phyloP scores from a whole-genome alignment of 1,140 invertebrate species.

The Hyles euphorbiae region DNA sequence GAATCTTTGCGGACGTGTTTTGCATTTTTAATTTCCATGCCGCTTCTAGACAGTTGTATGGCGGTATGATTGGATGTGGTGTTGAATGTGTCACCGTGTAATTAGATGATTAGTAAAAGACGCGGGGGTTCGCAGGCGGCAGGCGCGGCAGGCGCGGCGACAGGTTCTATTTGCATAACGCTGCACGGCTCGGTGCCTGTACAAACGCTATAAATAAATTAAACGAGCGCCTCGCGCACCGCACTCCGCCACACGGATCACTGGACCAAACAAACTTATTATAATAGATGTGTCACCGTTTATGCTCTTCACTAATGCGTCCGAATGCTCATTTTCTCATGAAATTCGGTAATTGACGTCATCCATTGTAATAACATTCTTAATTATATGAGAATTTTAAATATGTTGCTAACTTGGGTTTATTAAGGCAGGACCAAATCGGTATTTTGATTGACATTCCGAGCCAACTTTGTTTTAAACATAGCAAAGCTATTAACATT shows the following conservation, averaged over 20 bases:
- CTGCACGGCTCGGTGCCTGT: conserved; percentile 21
- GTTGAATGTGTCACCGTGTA: not conserved
- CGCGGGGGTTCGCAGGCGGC: conserved; percentile 4
- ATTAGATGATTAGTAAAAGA: not conserved
- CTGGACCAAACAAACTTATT: conserved; percentile 22
- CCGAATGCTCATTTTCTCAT: too few species aligned
- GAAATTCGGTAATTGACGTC: too few species aligned
- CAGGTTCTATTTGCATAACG: conserved; percentile 26
- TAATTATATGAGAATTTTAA: too few species aligned
- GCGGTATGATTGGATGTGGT: not conserved
- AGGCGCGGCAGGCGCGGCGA: conserved; percentile 19
- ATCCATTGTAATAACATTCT: too few species aligned
- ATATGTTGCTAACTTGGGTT: too few species aligned
- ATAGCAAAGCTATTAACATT: too few species aligned
- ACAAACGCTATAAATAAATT: conserved; percentile 32
- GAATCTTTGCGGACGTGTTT: too few species aligned
- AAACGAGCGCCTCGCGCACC: conserved; percentile 13
- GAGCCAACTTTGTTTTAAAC: too few species aligned
- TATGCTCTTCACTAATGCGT: not conserved
- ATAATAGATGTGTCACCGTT: conserved; percentile 18
- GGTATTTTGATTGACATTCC: too few species aligned
- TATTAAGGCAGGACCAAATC: too few species aligned
- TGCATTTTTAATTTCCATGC: too few species aligned
- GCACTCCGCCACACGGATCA: conserved; percentile 19
- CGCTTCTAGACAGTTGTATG: too few species aligned